These are phyloP conservation scores for Erebia ligea DNA, from an alignment of 2,888 invertebrate species.

Conservation along the genomic window DNA sequence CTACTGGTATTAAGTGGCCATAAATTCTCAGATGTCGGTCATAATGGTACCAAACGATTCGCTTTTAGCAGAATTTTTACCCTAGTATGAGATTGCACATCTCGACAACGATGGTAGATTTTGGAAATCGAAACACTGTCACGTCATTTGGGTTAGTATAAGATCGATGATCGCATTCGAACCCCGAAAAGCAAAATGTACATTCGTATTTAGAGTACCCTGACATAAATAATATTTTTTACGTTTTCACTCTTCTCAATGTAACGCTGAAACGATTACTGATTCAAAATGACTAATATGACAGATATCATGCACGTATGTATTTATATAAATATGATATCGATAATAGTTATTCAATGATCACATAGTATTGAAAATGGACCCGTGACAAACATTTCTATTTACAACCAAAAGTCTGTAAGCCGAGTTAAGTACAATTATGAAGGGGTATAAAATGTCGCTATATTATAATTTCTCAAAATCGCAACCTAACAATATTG, in stretches of 20 bases:
- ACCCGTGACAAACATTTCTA: constrained; percentile 25
- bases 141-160: no score
- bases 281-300: no score
- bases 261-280: no score
- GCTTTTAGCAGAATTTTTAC: constrained; percentile 35
- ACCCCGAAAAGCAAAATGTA: no score
- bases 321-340: background rate
- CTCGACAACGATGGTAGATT: no score
- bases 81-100: no score
- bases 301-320: no score
- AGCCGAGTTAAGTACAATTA: constrained; percentile 12
- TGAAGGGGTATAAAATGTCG: constrained; percentile 10
- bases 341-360: background rate
- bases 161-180: no score
- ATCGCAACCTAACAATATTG: background rate
- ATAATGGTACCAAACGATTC: constrained; percentile 44
- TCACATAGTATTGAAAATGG: background rate
- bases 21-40: constrained; percentile 44
- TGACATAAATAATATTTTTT: no score
- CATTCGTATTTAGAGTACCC: no score
- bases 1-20: constrained; percentile 45
- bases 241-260: no score
- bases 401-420: constrained; percentile 2
- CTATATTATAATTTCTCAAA: background rate
- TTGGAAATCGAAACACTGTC: no score